A percentile compares a stretch with the other conserved stretches of the same genome.
Evolutionary conservation across 2,113 vertebrate species (phyloP).

Genomic region (Callospermophilus lateralis): DNA sequence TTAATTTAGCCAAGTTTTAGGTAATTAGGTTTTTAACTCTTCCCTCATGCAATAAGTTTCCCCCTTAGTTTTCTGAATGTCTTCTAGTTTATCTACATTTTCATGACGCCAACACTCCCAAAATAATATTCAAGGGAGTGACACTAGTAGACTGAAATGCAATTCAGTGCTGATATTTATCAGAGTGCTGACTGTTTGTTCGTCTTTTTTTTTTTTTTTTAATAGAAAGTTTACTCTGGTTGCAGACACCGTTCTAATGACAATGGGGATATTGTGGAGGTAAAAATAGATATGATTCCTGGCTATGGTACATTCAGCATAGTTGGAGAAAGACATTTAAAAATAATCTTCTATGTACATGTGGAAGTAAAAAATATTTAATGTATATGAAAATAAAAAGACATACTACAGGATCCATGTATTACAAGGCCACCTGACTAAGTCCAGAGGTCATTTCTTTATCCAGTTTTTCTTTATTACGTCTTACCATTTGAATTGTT

Average conservation of each 20-base stretch:
- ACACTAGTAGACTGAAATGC: not conserved
- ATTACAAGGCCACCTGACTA: not conserved
- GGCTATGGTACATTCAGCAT: not conserved
- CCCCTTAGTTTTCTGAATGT: not conserved
- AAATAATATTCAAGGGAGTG: not conserved
- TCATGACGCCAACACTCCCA: not conserved
- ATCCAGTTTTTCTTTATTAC: not conserved
- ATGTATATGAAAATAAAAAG: not conserved
- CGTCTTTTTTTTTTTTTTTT: not conserved
- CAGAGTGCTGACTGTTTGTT: not conserved
- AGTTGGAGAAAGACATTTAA: not conserved
- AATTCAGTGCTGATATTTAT: not conserved
- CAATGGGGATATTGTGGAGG: not conserved
- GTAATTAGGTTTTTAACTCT: not conserved
- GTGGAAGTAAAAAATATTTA: not conserved
- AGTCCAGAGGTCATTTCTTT: not conserved
- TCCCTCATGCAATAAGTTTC: not conserved
- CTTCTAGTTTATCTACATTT: not conserved
- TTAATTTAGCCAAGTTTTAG: slow-evolving; percentile 17
- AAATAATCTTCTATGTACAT: not conserved
- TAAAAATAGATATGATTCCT: not conserved
- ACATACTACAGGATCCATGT: not conserved
- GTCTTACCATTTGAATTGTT: not conserved
- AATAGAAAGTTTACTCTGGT: not conserved
- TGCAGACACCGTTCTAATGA: not conserved